These are phyloP conservation scores for Diloba caeruleocephala DNA, from an alignment of 2,888 invertebrate species.

Conservation along the genomic window DNA sequence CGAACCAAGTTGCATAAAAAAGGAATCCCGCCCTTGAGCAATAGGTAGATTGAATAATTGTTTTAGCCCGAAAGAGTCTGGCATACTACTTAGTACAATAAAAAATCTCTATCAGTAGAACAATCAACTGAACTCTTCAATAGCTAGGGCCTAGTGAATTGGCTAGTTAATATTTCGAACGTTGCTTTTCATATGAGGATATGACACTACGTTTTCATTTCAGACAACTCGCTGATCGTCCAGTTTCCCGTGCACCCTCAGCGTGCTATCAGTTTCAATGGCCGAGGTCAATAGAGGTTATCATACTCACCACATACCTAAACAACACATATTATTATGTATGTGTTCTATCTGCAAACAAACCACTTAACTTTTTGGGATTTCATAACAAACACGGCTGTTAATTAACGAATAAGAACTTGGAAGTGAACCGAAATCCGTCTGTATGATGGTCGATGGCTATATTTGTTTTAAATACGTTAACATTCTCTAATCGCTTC, in stretches of 20 bases:
- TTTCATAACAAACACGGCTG: constrained; percentile 52
- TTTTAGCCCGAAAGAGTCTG: too few relatives aligned
- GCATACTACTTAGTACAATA: too few relatives aligned
- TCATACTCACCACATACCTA: constrained; percentile 57
- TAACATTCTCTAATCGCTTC: constrained; percentile 4
- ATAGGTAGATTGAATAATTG: too few relatives aligned
- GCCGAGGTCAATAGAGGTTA: constrained; percentile 64
- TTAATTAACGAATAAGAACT: constrained; percentile 35
- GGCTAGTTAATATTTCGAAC: too few relatives aligned
- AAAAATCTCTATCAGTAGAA: too few relatives aligned
- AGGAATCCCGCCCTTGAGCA: too few relatives aligned
- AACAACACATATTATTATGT: constrained; percentile 59
- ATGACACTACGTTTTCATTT: not conserved
- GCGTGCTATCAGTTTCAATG: constrained; percentile 59
- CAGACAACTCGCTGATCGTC: constrained; percentile 11
- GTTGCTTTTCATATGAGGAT: not conserved
- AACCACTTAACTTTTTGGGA: constrained; percentile 62
- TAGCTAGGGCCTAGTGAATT: too few relatives aligned
- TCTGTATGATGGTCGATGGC: not conserved
- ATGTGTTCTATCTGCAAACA: constrained; percentile 41
- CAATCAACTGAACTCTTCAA: too few relatives aligned
- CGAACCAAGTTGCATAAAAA: too few relatives aligned
- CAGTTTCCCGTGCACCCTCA: constrained; percentile 38
- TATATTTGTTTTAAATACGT: not conserved
- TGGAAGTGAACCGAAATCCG: constrained; percentile 15